Evolutionary conservation across 2,113 vertebrate species (phyloP).

Genomic region (Gnathonemus longibarbis): DNA sequence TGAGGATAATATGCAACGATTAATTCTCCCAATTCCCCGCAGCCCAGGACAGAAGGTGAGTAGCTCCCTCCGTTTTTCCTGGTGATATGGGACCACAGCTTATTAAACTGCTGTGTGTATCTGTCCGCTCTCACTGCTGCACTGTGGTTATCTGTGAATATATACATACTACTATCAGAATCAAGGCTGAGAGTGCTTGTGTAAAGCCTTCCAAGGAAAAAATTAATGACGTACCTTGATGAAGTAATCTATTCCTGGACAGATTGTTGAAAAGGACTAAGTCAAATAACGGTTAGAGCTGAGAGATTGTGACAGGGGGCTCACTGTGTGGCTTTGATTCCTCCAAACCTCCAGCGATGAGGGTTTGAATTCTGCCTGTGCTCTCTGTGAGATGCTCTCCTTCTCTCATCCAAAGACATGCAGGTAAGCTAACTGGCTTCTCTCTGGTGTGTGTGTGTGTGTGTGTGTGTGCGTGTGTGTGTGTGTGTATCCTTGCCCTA

Average conservation of each 20-base stretch:
- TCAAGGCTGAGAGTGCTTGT: not conserved
- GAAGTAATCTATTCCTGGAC: not conserved
- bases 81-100: not conserved
- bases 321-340: not conserved
- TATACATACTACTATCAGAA: not conserved
- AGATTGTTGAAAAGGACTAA: not conserved
- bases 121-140: not conserved
- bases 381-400: not conserved
- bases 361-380: not conserved
- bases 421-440: not conserved
- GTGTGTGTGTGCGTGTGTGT: not conserved
- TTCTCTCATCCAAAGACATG: not conserved
- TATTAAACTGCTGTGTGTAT: not conserved
- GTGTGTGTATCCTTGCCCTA: not conserved
- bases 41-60: not conserved
- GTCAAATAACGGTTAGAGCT: not conserved
- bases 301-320: not conserved
- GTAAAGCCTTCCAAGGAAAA: not conserved
- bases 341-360: not conserved
- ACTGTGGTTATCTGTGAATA: not conserved
- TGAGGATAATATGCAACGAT: not conserved
- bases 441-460: not conserved
- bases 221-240: not conserved
- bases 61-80: not conserved
- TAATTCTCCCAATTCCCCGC: not conserved